Evolutionary conservation across 2,113 vertebrate species (phyloP).

Genomic region (Trichomycterus rosablanca): DNA sequence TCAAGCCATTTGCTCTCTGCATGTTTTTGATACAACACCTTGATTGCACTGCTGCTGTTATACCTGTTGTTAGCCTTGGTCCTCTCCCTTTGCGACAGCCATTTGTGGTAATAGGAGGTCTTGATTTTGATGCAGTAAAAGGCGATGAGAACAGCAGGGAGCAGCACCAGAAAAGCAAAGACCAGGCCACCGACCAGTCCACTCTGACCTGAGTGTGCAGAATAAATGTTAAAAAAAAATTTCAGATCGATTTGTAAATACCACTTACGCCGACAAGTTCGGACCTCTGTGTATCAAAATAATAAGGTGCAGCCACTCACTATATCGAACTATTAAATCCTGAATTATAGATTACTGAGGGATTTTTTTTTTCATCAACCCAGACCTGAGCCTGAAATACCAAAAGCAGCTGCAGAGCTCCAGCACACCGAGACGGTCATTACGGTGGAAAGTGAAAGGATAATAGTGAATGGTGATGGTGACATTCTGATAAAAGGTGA

Average conservation of each 20-base stretch:
- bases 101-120: conserved; percentile 64
- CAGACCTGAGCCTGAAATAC: conserved; percentile 5
- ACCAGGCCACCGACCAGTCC: conserved; percentile 66
- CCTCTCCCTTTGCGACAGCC: conserved; percentile 67
- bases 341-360: conserved; percentile 20
- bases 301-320: not conserved
- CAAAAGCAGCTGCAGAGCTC: conserved; percentile 8
- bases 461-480: conserved; percentile 27
- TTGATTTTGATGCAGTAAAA: conserved; percentile 77
- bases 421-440: not conserved
- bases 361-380: conserved; percentile 4
- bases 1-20: not conserved
- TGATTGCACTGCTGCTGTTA: conserved; percentile 3
- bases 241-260: conserved; percentile 20
- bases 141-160: conserved; percentile 65
- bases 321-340: conserved; percentile 1
- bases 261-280: not conserved
- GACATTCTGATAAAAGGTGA: conserved; percentile 34
- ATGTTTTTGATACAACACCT: not conserved
- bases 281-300: not conserved
- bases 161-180: conserved; percentile 75
- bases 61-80: conserved; percentile 62
- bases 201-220: conserved; percentile 60
- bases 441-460: not conserved
- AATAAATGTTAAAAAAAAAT: conserved; percentile 25